These are phyloP conservation scores for Aurelia sp. DNA, from an alignment of 30 jellyfish, hydroid and myxozoan species.

Conservation along the genomic window DNA sequence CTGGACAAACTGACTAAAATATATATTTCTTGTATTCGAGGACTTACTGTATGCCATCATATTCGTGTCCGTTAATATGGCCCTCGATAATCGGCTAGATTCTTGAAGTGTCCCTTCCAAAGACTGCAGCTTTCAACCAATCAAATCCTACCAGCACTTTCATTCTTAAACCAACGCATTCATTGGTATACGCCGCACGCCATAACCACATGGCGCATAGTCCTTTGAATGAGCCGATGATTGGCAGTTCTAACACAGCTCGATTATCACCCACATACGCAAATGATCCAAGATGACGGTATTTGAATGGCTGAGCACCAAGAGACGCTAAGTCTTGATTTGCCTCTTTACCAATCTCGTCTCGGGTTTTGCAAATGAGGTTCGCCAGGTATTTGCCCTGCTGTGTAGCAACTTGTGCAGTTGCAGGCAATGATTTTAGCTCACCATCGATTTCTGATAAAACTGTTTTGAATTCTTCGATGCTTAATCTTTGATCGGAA, in stretches of 20 bases:
- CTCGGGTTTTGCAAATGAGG: slow-evolving; percentile 29
- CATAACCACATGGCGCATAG: slow-evolving; percentile 86
- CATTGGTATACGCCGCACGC: slow-evolving; percentile 91
- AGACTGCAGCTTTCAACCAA: slow-evolving; percentile 79
- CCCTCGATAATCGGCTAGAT: slow-evolving; percentile 1
- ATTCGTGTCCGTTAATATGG: too few relatives aligned
- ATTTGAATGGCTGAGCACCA: slow-evolving; percentile 66
- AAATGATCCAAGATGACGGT: slow-evolving; percentile 85
- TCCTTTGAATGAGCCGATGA: slow-evolving; percentile 75
- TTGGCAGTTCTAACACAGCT: slow-evolving; percentile 83
- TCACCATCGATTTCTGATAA: slow-evolving; percentile 60
- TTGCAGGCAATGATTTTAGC: slow-evolving; percentile 75
- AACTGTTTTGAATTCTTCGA: slow-evolving; percentile 56
- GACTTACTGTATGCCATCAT: too few relatives aligned
- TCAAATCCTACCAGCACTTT: slow-evolving; percentile 69
- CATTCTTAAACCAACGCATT: slow-evolving; percentile 84
- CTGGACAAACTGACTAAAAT: neutral
- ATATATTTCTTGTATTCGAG: too few relatives aligned
- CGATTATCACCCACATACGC: slow-evolving; percentile 87
- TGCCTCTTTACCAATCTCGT: slow-evolving; percentile 20
- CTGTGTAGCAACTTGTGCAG: slow-evolving; percentile 96
- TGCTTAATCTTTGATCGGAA: slow-evolving; percentile 52
- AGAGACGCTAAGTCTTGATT: slow-evolving; percentile 35
- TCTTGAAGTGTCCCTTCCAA: slow-evolving; percentile 87
- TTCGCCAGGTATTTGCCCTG: slow-evolving; percentile 87